Evolutionary conservation across 1,140 invertebrate genomes (phyloP).

Genomic region (Formica selysi): DNA sequence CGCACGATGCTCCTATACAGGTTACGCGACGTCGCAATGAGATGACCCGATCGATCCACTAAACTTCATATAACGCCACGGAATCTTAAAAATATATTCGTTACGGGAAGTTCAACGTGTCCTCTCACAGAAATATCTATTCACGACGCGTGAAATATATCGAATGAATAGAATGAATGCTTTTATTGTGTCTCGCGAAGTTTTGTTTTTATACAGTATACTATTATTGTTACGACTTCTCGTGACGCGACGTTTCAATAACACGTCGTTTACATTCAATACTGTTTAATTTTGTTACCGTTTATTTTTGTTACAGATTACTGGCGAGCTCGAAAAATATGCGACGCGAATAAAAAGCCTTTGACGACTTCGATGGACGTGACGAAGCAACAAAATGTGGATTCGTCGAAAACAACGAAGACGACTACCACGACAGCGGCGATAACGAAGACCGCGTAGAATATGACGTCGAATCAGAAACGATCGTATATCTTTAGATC

Average conservation of each 20-base stretch:
- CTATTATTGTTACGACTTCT: neutral
- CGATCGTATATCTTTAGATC: neutral
- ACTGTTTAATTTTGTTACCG: slow-evolving; percentile 5
- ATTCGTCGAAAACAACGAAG: slow-evolving; percentile 69
- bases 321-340: slow-evolving; percentile 81
- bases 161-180: slow-evolving; percentile 7
- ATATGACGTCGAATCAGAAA: slow-evolving; percentile 57
- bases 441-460: slow-evolving; percentile 45
- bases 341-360: slow-evolving; percentile 80
- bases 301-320: slow-evolving; percentile 81
- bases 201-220: neutral
- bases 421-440: neutral
- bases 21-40: slow-evolving; percentile 56
- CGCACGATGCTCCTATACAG: slow-evolving; percentile 25
- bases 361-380: slow-evolving; percentile 66
- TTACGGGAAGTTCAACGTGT: slow-evolving; percentile 15
- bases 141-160: neutral
- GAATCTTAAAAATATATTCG: slow-evolving; percentile 33
- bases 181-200: neutral
- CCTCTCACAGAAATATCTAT: slow-evolving; percentile 1
- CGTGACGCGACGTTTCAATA: neutral
- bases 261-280: neutral
- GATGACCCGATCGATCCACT: slow-evolving; percentile 19
- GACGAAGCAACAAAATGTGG: slow-evolving; percentile 71
- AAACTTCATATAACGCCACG: neutral